These are phyloP conservation scores for Scopus umbretta DNA, from an alignment of 2,113 vertebrate species.

Conservation along the genomic window DNA sequence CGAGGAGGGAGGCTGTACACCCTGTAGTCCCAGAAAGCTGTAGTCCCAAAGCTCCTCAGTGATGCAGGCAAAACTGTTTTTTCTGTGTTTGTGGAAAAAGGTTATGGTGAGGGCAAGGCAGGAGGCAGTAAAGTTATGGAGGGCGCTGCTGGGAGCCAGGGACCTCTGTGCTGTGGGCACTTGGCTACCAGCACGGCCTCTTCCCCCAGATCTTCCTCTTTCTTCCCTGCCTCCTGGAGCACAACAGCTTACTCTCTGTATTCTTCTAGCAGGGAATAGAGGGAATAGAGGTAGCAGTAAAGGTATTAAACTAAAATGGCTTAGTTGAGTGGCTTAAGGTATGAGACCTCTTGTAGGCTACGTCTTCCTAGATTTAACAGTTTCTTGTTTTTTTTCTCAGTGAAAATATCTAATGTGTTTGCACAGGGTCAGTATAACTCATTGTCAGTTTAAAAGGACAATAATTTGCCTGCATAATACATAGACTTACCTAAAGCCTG, in stretches of 20 bases:
- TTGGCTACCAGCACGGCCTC: neutral
- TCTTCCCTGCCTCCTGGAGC: neutral
- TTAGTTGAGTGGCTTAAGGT: neutral
- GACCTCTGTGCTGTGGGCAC: neutral
- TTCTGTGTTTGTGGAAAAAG: neutral
- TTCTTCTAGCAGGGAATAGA: neutral
- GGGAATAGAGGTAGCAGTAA: neutral
- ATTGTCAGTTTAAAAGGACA: neutral
- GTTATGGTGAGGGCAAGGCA: neutral
- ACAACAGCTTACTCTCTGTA: neutral
- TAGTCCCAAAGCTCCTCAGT: neutral
- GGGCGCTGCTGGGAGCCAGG: neutral
- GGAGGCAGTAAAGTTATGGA: neutral
- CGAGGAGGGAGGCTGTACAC: neutral
- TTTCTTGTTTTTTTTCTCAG: neutral
- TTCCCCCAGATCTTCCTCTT: neutral
- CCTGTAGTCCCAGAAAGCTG: neutral
- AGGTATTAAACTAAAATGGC: neutral
- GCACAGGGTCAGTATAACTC: neutral
- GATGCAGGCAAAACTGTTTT: neutral
- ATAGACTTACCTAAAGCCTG: neutral
- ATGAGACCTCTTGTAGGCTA: neutral
- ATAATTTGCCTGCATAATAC: neutral
- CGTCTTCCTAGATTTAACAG: neutral
- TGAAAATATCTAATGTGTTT: neutral